Conservation (phyloP, 2,113 vertebrate species). For the Chitala chitala region DNA sequence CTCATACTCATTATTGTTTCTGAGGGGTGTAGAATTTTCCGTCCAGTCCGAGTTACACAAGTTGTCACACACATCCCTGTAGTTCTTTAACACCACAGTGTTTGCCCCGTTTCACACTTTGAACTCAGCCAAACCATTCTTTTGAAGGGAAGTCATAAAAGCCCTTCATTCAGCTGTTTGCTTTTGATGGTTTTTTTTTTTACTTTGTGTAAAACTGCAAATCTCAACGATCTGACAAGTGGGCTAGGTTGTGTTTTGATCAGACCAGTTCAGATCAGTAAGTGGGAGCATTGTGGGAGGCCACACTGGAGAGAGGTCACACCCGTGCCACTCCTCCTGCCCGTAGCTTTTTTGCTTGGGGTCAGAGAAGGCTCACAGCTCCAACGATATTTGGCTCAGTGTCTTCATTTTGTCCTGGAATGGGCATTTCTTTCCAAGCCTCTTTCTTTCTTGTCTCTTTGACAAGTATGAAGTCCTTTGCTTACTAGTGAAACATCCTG, state of each 20-base stretch:
- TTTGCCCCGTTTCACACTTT: slow-evolving; percentile 44
- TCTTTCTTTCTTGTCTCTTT: background rate
- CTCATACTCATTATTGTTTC: background rate
- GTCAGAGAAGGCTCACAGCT: background rate
- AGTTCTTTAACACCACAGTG: slow-evolving; percentile 37
- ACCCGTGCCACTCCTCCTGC: too few species aligned
- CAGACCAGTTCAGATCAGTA: background rate
- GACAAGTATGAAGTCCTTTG: background rate
- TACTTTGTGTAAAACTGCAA: slow-evolving; percentile 50
- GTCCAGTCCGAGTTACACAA: background rate
- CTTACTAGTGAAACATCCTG: background rate
- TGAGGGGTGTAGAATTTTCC: background rate
- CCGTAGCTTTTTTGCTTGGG: background rate
- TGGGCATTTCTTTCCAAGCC: background rate
- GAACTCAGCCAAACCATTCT: slow-evolving; percentile 67
- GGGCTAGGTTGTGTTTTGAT: background rate
- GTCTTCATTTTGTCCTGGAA: background rate
- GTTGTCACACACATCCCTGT: background rate
- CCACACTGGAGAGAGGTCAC: too few species aligned
- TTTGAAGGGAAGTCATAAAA: slow-evolving; percentile 79
- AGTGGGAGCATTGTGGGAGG: background rate
- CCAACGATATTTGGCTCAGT: background rate
- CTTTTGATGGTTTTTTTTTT: slow-evolving; percentile 70
- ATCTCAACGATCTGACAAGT: slow-evolving; percentile 36
- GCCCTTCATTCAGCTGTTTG: slow-evolving; percentile 54